Evolutionary conservation across 1,140 invertebrate genomes (phyloP), one percentile per base, ranked within the genome.

Genomic region (Acromyrmex echinatior): DNA sequence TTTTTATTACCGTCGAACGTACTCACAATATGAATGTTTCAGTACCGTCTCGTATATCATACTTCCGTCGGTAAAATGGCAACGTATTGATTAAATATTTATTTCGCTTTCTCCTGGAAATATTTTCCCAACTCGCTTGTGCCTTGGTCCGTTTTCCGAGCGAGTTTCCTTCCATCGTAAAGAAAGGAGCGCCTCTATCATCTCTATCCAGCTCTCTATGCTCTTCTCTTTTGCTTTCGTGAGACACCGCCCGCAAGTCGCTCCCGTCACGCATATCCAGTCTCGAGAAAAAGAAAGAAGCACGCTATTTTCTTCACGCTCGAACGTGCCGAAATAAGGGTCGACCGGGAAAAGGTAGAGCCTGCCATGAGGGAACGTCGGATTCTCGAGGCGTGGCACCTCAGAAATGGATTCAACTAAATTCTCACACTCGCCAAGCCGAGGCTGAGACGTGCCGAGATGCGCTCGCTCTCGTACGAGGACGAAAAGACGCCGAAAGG

Each of bases 261-360:
- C 79, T 78, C 62, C 78, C 66, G 56, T 82, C 85, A 86, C 65
- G 88, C 86, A 78, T 87, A 84, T 79, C 87, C 58, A 74, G 51
- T 68, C 71, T 18, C 58, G 73, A 31, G 70, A 62, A 76, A 74
- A 70, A 76, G 18, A 25, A 49, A 76, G 18, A 21, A 4, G 68
- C 35, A 77, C 25, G 71, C 31, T 84, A 85, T 90, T 90, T 66
- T 86, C 86, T 91, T 92, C 85, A 92, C 88, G 91, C 91, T 92
- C 87, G 65, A 92, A 31, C 77, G 88, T 88, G 63, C 68, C 91
- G 88, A 91, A 92, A 92, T 92, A 92, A 92, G 90, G 92, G 86
- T 87, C 81, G 88, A 68, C 77, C 10, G 58, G 10, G 79, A 70
- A 68, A 68, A 70, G 31, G 35, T 21, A 66, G 74, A 31, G 78